Conservation (phyloP, 1,140 invertebrate species). For the Orius insidiosus region DNA sequence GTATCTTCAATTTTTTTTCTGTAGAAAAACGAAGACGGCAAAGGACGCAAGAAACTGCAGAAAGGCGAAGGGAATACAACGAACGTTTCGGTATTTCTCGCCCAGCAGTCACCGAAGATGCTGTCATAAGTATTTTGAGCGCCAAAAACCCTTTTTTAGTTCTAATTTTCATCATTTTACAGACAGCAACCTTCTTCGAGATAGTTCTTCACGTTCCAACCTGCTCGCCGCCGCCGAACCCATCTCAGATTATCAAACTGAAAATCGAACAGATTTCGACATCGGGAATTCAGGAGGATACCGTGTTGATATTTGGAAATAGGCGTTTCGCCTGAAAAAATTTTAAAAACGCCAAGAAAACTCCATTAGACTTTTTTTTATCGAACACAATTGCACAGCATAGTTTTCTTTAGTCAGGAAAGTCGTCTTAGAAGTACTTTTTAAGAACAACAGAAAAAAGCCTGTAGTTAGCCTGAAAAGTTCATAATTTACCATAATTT, state of each 20-base stretch:
- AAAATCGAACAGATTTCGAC: constrained; percentile 18
- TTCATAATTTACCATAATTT: no score
- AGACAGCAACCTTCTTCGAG: constrained; percentile 2
- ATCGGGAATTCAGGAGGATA: no score
- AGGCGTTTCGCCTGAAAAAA: no score
- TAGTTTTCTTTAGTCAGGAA: no score
- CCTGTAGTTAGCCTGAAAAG: no score
- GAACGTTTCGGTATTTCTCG: constrained; percentile 37
- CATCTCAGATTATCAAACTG: constrained; percentile 37
- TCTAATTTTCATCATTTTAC: constrained; percentile 5
- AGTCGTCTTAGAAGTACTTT: no score
- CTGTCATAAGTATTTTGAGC: constrained; percentile 29
- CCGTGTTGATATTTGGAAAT: no score
- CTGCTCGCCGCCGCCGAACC: constrained; percentile 42
- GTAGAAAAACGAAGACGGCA: constrained; percentile 64
- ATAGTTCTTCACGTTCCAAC: constrained; percentile 37
- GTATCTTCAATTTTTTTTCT: constrained; percentile 16
- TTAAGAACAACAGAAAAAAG: no score
- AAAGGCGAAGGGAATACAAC: constrained; percentile 48
- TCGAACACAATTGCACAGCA: no score
- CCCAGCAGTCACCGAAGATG: constrained; percentile 30
- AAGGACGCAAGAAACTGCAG: constrained; percentile 57
- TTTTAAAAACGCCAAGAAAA: no score
- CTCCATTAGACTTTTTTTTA: no score
- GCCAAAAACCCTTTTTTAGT: neutral